Evolutionary conservation across 2,113 vertebrate genomes (phyloP), one percentile per base, ranked within the genome.

Genomic region (Salvelinus fontinalis): DNA sequence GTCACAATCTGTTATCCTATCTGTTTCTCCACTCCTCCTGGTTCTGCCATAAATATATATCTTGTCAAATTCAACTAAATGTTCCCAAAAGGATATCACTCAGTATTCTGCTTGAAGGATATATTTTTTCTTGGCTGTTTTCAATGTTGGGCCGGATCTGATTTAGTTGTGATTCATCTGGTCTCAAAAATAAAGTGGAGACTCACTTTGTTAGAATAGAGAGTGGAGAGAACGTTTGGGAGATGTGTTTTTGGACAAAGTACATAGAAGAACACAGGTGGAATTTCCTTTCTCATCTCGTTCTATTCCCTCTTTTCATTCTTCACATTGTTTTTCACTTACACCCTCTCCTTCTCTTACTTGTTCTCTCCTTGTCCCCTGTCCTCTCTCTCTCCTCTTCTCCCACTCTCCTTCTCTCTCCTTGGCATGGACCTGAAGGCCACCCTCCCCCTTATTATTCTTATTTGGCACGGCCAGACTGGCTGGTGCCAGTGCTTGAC

Each of bases 401-500:
- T 5, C 14, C 13, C 16, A 27, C 51, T 34, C 29, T 60, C 29
- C 26, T 29, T 29, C 68, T 14, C 24, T 4, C 48, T 44, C 16
- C 26, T 24, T 57, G 49, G 67, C 54, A 73, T 27, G 39, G 76
- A 16, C 62, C 31, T 75, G n/a, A 71, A 31, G 62, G 31, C 31
- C 71, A 60, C 31, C 62, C 29, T 24, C 8, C 13, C 29, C 59
- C 60, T 6, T 69, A 31, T 51, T 68, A 68, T 68, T 78, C 49
- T 79, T 71, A 74, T 20, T 66, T 51, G 31, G 34, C 51, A 44
- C 34, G 22, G 60, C 16, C 70, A 70, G 22, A 67, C 69, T 27
- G 24, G 29, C 65, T 44, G 82, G 79, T 78, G 76, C 80, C 65
- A 83, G 51, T 79, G 29, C 24, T 60, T 57, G 34, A 59, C 74